These are phyloP conservation scores for Entelurus aequoreus DNA, from an alignment of 2,113 vertebrate species.

Conservation along the genomic window DNA sequence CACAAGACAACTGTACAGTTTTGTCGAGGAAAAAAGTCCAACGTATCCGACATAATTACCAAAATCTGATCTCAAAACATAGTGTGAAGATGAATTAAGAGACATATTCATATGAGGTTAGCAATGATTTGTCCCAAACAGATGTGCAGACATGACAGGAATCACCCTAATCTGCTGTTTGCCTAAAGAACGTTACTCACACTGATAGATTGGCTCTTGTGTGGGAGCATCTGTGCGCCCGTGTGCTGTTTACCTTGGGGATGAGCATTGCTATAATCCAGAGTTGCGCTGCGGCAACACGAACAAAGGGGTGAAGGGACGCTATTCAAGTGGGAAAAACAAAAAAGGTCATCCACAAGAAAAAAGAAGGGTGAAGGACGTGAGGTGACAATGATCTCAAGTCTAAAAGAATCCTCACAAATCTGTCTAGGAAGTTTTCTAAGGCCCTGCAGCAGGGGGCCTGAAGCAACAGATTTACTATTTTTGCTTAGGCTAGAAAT, in stretches of 20 bases:
- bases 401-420: conserved; percentile 14
- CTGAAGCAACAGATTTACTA: neutral
- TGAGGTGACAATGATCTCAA: conserved; percentile 18
- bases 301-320: conserved; percentile 30
- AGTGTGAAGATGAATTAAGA: conserved; percentile 2
- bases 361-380: conserved; percentile 21
- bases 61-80: neutral
- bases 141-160: conserved; percentile 13
- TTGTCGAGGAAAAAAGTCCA: neutral
- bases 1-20: neutral
- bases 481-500: neutral
- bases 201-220: conserved; percentile 48
- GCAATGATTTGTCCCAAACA: conserved; percentile 17
- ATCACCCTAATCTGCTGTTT: conserved; percentile 45
- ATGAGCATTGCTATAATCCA: conserved; percentile 58
- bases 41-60: conserved; percentile 1
- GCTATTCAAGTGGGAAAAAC: conserved; percentile 43
- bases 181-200: conserved; percentile 32
- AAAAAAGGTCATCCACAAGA: conserved; percentile 29
- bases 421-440: conserved; percentile 7
- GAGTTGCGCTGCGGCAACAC: conserved; percentile 43
- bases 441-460: neutral
- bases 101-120: neutral
- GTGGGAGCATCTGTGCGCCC: conserved; percentile 45
- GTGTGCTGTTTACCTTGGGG: conserved; percentile 51